Conservation (phyloP, 2,113 vertebrate species). For the Ceyx melanurus region DNA sequence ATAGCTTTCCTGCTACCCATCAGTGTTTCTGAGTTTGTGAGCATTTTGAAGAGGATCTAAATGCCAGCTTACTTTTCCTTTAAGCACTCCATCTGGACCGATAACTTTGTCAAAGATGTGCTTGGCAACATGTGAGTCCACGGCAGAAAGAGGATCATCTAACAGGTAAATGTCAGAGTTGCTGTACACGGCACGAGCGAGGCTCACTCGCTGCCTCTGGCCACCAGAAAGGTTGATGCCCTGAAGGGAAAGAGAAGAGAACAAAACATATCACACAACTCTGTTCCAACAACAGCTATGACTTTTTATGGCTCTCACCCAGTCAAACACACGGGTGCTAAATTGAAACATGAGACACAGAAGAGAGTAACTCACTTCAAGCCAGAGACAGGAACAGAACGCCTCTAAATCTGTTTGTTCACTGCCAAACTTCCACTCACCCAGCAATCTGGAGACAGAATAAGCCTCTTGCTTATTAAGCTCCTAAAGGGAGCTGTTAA, state of each 20-base stretch:
- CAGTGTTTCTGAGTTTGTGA: neutral
- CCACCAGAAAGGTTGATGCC: constrained; percentile 97
- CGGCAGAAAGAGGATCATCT: constrained; percentile 93
- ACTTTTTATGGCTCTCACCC: neutral
- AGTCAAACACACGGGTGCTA: neutral
- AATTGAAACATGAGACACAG: neutral
- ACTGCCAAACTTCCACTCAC: constrained; percentile 5
- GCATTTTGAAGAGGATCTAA: neutral
- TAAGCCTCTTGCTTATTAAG: neutral
- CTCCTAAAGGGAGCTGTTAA: constrained; percentile 33
- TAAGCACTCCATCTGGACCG: constrained; percentile 87
- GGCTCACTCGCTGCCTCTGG: constrained; percentile 91
- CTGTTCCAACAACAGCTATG: neutral
- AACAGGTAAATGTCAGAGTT: constrained; percentile 87
- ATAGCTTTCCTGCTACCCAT: neutral
- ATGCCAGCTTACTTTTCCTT: constrained; percentile 84
- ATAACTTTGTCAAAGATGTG: constrained; percentile 97
- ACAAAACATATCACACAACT: neutral
- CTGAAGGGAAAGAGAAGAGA: constrained; percentile 65
- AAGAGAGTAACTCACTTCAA: neutral
- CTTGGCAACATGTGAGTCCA: constrained; percentile 93
- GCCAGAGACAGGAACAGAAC: neutral
- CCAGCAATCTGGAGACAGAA: neutral
- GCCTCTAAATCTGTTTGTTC: constrained; percentile 5
- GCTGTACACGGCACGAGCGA: constrained; percentile 91